These are phyloP conservation scores for Andrena dorsata DNA, from an alignment of 2,888 invertebrate species.

Conservation along the genomic window DNA sequence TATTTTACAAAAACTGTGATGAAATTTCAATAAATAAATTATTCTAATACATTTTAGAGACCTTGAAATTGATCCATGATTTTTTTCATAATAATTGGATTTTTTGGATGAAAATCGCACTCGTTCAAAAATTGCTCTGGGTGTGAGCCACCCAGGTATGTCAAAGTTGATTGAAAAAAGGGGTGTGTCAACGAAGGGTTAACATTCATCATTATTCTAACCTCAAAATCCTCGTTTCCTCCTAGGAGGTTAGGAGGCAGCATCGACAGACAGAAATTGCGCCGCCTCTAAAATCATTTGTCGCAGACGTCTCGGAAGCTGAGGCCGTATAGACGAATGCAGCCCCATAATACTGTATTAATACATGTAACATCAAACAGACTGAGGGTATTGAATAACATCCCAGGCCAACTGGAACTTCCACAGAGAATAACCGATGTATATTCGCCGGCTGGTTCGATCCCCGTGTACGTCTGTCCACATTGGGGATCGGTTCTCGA, in stretches of 20 bases:
- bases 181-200: no score
- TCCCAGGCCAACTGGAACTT: neutral
- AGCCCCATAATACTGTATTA: neutral
- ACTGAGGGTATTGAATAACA: constrained; percentile 38
- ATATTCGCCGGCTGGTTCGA: constrained; percentile 40
- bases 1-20: no score
- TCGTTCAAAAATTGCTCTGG: no score
- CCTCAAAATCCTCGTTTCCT: no score
- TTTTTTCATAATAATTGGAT: no score
- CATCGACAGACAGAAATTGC: neutral
- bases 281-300: neutral
- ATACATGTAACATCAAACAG: constrained; percentile 28
- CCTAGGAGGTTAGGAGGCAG: neutral
- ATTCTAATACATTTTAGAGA: no score
- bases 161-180: no score
- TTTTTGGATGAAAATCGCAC: no score
- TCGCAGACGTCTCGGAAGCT: neutral
- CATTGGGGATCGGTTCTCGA: constrained; percentile 52
- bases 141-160: no score
- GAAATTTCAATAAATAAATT: no score
- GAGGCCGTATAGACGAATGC: neutral
- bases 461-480: constrained; percentile 37
- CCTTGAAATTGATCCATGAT: no score
- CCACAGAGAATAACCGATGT: constrained; percentile 45
- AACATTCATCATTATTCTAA: no score